phyloP scores from a whole-genome alignment of 2,797 vertebrate species.

The Botia kubotai region DNA sequence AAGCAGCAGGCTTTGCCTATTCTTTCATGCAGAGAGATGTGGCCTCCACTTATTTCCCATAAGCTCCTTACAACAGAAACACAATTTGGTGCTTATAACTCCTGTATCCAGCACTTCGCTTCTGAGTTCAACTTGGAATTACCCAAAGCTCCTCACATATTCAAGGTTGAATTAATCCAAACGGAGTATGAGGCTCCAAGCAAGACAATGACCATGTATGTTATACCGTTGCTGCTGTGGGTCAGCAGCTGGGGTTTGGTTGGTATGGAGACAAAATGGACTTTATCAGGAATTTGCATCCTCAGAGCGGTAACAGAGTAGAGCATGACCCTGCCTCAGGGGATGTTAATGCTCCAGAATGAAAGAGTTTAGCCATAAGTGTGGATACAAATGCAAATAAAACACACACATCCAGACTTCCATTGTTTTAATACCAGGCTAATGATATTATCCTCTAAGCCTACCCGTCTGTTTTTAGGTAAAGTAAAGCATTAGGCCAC shows the following conservation, averaged over 20 bases:
- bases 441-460: too few species aligned
- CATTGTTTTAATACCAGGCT: too few species aligned
- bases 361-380: not conserved
- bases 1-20: not conserved
- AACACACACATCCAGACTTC: too few species aligned
- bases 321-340: not conserved
- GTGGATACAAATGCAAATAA: not conserved
- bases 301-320: not conserved
- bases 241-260: constrained; percentile 21
- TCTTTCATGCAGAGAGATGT: not conserved
- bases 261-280: constrained; percentile 37
- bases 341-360: not conserved
- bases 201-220: constrained; percentile 15
- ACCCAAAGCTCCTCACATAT: not conserved
- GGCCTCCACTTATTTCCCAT: not conserved
- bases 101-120: not conserved
- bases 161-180: constrained; percentile 11
- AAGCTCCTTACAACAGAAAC: not conserved
- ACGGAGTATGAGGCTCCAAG: not conserved
- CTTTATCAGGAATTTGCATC: constrained; percentile 28
- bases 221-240: not conserved
- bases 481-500: too few species aligned
- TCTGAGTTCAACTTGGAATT: constrained; percentile 7
- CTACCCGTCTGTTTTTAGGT: too few species aligned
- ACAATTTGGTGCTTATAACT: not conserved